These are phyloP conservation scores for Ceratoteleas bidentatus DNA, from an alignment of 1,140 invertebrate species.

Conservation along the genomic window DNA sequence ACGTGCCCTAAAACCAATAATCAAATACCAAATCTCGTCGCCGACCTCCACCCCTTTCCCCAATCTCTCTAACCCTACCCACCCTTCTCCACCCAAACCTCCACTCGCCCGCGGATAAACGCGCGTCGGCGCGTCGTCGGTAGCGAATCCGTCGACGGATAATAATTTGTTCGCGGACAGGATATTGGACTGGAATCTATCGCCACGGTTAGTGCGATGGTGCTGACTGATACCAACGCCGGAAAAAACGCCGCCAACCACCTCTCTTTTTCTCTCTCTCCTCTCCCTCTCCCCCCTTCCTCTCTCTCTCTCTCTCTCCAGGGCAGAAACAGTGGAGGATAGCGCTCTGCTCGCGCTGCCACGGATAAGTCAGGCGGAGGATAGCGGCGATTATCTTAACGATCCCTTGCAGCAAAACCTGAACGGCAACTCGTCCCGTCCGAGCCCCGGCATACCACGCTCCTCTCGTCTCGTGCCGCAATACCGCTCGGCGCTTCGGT, in stretches of 20 bases:
- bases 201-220: constrained; percentile 26
- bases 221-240: constrained; percentile 44
- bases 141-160: constrained; percentile 15
- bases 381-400: constrained; percentile 81
- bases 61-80: too few relatives aligned
- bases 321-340: constrained; percentile 29
- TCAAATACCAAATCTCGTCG: too few relatives aligned
- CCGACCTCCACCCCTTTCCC: too few relatives aligned
- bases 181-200: constrained; percentile 37
- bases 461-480: constrained; percentile 30
- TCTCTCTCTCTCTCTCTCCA: too few relatives aligned
- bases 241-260: too few relatives aligned
- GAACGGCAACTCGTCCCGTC: constrained; percentile 77
- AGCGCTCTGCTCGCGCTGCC: constrained; percentile 64
- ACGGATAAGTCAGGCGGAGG: constrained; percentile 79
- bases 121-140: constrained; percentile 13
- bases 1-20: too few relatives aligned
- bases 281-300: too few relatives aligned
- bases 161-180: constrained; percentile 18
- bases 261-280: too few relatives aligned
- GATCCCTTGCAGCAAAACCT: constrained; percentile 80
- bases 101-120: constrained; percentile 4
- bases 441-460: constrained; percentile 59
- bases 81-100: too few relatives aligned
- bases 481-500: constrained; percentile 25